Base-by-base conservation (phyloP, 2,888 invertebrate species). In the Catonia carolina region DNA sequence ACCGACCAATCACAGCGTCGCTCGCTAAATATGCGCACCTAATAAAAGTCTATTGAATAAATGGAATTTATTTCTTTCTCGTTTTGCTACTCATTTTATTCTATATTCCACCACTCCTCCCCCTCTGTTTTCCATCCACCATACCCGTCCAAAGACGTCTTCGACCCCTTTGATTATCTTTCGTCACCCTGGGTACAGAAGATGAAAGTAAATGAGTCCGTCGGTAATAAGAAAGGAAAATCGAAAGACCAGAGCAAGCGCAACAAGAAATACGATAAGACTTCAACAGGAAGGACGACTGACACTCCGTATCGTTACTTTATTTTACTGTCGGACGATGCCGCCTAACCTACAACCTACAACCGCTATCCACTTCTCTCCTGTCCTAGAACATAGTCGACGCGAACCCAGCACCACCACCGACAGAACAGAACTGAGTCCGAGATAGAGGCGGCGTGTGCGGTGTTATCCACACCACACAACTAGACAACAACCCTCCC, bases 111-210 rank as follows among this genome's bases (percentile, higher is more conserved):
- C 18, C 72, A 72, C 64, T 67, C 64, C 47, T 58, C 67, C 69
- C 64, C 67, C 66, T 36, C 70, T 72, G 37, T 64, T 63, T 60
- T 60, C 56, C 69, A 72, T 74, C 74, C 75, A 75, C 75, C 75
- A 75, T 75, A 75, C 75, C 76, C 74, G 75, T 75, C 73, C 74
- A 74, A 50, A 51, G 36, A 45, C n/a, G n/a, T 49, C 74, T 71
- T 71, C 71, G 69, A 69, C 67, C 62, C 68, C 69, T 64, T 56
- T 56, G 49, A 69, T 70, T 68, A 52, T 36, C 57, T 42, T 36
- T 58, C 53, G 27, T 27, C 27, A 27, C 27, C 27, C 27, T 4
- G 27, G 27, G 8, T 27, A 27, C 27, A 27, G 27, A 27, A 27
- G 27, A 27, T 27, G 27, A 27, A 27, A 27, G 27, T 27, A 27